A percentile compares a stretch with the other conserved stretches of the same genome.
These are phyloP conservation scores for Neomorphus geoffroyi DNA, from an alignment of 2,797 vertebrate species.

Conservation along the genomic window DNA sequence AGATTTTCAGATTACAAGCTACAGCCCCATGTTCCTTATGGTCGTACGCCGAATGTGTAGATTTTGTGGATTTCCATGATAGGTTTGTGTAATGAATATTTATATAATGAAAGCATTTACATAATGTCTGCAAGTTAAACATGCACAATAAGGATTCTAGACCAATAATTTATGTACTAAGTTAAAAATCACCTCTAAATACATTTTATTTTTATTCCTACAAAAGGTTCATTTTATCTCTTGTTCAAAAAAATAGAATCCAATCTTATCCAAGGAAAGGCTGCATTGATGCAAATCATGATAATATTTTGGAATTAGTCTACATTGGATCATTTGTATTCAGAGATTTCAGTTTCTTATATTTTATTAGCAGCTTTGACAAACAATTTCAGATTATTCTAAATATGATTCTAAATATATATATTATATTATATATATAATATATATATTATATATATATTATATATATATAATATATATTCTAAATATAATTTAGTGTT, in stretches of 20 bases:
- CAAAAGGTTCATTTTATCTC: conserved; percentile 51
- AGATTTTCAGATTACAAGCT: conserved; percentile 57
- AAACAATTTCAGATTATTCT: conserved; percentile 48
- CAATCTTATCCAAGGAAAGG: not conserved
- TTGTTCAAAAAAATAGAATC: conserved; percentile 17
- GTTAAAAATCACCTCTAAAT: conserved; percentile 67
- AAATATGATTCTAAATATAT: conserved; percentile 37
- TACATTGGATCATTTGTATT: conserved; percentile 53
- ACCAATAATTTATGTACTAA: conserved; percentile 65
- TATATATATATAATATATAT: no score
- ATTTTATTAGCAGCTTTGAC: conserved; percentile 51
- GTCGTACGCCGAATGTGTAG: not conserved
- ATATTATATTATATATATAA: no score
- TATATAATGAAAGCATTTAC: conserved; percentile 68
- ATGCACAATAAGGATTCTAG: conserved; percentile 60
- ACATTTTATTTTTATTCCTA: conserved; percentile 57
- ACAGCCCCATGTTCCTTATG: not conserved
- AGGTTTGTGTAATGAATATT: conserved; percentile 70
- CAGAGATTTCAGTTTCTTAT: conserved; percentile 48
- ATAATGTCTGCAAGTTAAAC: conserved; percentile 71
- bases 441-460: no score
- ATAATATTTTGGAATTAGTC: conserved; percentile 27
- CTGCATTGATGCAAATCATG: conserved; percentile 7
- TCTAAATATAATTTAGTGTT: conserved; percentile 32
- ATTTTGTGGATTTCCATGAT: conserved; percentile 71